Evolutionary conservation across 2,113 vertebrate species (phyloP).

Genomic region (Apteryx mantelli): DNA sequence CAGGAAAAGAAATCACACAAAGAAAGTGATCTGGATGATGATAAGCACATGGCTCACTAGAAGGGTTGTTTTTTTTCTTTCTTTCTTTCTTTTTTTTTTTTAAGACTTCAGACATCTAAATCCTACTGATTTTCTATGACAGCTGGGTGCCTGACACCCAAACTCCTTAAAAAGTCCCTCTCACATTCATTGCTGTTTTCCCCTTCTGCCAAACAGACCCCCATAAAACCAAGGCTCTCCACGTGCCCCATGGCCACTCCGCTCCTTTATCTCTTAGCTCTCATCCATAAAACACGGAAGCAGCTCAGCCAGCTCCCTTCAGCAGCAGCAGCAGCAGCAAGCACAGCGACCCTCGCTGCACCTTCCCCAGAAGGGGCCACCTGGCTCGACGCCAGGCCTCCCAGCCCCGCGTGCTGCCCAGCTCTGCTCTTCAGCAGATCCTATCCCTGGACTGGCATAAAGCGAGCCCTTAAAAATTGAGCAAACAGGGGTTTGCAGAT

Average conservation of each 20-base stretch:
- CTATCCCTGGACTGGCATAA: not conserved
- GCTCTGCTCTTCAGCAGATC: not conserved
- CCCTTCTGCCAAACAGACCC: not conserved
- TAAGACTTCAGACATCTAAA: slow-evolving; percentile 41
- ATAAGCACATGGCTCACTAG: slow-evolving; percentile 53
- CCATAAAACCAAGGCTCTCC: not conserved
- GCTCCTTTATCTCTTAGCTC: not conserved
- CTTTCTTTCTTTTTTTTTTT: too few species aligned
- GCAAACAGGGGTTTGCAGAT: slow-evolving; percentile 38
- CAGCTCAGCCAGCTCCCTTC: not conserved
- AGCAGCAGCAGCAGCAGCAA: not conserved
- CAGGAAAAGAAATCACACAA: slow-evolving; percentile 48
- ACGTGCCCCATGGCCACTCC: not conserved
- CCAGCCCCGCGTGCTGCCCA: not conserved
- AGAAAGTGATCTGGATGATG: slow-evolving; percentile 57
- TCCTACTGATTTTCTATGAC: slow-evolving; percentile 30
- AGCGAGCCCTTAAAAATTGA: not conserved
- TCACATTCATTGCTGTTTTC: not conserved
- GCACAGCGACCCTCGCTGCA: not conserved
- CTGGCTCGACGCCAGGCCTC: not conserved
- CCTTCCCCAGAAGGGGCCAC: not conserved
- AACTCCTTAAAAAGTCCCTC: not conserved
- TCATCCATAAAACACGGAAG: not conserved
- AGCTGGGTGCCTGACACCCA: slow-evolving; percentile 10
- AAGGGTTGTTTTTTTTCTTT: not conserved